Evolutionary conservation across 2,113 vertebrate genomes (phyloP), one percentile per base, ranked within the genome.

Genomic region (Numida meleagris): DNA sequence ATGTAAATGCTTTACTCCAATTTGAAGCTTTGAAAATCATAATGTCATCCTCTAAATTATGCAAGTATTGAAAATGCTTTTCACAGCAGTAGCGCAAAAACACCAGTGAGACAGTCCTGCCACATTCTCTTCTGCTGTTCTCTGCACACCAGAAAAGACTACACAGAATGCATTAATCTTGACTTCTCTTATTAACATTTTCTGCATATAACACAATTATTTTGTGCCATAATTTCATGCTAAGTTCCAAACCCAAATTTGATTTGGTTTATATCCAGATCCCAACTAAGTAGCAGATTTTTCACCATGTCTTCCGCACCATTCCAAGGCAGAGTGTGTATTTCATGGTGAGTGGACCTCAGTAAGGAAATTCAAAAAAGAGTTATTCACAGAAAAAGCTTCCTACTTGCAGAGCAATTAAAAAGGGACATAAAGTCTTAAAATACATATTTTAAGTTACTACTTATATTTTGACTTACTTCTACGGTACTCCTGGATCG

Each of bases 41-140:
- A 92, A 93, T 89, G 90, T 92, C 90, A 93, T 93, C 88, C 83
- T 91, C 57, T 95, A 92, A 94, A 93, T 94, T 96, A 93, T 90
- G 95, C 94, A 95, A 94, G 93, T 76, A 96, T 73, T 89, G 80
- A 81, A 95, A 91, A 74, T 59, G 40, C 71, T 96, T 95, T 93
- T 93, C 95, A 77, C 80, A 96, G 85, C 77, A 94, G 87, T n/a
- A 82, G 91, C 94, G 59, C 51, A 84, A 96, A 91, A 91, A 4
- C 50, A 77, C 43, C 85, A 89, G 61, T 23, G 50, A 88, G 55
- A 70, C 36, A 61, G 76, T 85, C 66, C 38, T 80, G 75, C 66
- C 82, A 88, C 66, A 77, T 59, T 79, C 42, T 4, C 5, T 84
- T 89, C 73, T 88, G 79, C 78, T 88, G 46, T 73, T 94, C 87